Evolutionary conservation across 2,888 invertebrate genomes (phyloP), one percentile per base, ranked within the genome.

Genomic region (Nymphalis urticae): DNA sequence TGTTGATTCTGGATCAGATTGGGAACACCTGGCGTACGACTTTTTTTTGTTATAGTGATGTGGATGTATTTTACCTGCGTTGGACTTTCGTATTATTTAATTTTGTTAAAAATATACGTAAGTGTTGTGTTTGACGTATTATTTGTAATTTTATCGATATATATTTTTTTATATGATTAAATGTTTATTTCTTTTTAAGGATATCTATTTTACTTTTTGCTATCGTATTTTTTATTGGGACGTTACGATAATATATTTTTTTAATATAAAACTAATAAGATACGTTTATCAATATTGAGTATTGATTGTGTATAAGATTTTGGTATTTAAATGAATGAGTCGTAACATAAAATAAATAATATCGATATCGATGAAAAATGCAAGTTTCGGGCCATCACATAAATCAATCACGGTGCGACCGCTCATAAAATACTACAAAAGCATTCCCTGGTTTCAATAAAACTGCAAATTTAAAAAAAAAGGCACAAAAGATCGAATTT

Each of bases 11-110:
- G 69, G 65, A 68, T 65, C 65, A 68, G 54, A 72, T 70, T 68
- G 72, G 62, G 54, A 69, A 72, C 72, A 72, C 72, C 72, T 72
- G 72, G 69, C 72, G 72, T 62, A 60, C 50, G 62, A 10, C 24
- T 53, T 66, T 62, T 72, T 72, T 69, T 70, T 56, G 48, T 60
- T 13, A 53, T 67, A 68, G 72, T 54, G 69, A 19, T 61, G 72
- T 36, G 50, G 36, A n/a, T n/a, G 8, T 19, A 1, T 50, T 10
- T 42, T 42, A 42, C 42, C 42, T 42, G 42, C 42, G 53, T 17
- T 24, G 16, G 24, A 53, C 4, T 53, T 53, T 16, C 10, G 21
- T 21, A 13, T 27, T 53, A 16, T 24, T 16, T 51, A 21, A 53
- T 24, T 24, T 53, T 27, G 21, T 21, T 16, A 13, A 13, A 13